Conservation (phyloP, 2,113 vertebrate genomes). For the Neolamprologus devosi region DNA sequence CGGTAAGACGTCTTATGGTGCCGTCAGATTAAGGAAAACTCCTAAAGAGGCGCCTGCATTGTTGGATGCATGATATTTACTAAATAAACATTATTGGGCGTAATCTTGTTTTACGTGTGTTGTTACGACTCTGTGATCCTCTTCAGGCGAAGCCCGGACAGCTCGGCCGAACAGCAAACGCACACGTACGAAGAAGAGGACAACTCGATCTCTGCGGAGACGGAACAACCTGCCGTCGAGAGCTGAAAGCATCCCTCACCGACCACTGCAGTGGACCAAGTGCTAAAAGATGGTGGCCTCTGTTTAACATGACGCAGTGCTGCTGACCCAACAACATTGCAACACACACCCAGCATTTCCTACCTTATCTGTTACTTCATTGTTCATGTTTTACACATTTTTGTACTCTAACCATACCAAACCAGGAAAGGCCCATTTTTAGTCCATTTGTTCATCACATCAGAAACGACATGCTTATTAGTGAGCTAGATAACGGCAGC, state of each 20-base stretch:
- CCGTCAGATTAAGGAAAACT: background rate
- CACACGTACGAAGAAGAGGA: slow-evolving; percentile 46
- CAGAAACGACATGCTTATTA: slow-evolving; percentile 32
- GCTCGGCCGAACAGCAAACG: slow-evolving; percentile 45
- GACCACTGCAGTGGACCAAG: slow-evolving; percentile 46
- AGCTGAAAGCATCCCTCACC: slow-evolving; percentile 55
- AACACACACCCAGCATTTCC: slow-evolving; percentile 17
- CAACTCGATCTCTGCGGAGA: slow-evolving; percentile 44
- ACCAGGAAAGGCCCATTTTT: slow-evolving; percentile 4
- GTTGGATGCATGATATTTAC: background rate
- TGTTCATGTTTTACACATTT: slow-evolving; percentile 40
- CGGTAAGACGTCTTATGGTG: background rate
- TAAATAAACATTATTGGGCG: background rate
- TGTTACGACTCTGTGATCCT: background rate
- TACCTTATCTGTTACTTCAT: slow-evolving; percentile 22
- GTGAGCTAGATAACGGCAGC: slow-evolving; percentile 24
- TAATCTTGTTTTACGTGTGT: background rate
- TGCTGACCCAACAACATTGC: background rate
- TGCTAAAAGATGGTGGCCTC: slow-evolving; percentile 51
- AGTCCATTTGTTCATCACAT: slow-evolving; percentile 27
- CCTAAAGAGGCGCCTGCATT: background rate
- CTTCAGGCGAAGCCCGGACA: slow-evolving; percentile 53
- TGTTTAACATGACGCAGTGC: slow-evolving; percentile 11
- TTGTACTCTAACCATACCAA: slow-evolving; percentile 39
- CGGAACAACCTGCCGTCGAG: slow-evolving; percentile 43